Evolutionary conservation across 2,113 vertebrate genomes (phyloP).

Genomic region (Ageneiosus marmoratus): DNA sequence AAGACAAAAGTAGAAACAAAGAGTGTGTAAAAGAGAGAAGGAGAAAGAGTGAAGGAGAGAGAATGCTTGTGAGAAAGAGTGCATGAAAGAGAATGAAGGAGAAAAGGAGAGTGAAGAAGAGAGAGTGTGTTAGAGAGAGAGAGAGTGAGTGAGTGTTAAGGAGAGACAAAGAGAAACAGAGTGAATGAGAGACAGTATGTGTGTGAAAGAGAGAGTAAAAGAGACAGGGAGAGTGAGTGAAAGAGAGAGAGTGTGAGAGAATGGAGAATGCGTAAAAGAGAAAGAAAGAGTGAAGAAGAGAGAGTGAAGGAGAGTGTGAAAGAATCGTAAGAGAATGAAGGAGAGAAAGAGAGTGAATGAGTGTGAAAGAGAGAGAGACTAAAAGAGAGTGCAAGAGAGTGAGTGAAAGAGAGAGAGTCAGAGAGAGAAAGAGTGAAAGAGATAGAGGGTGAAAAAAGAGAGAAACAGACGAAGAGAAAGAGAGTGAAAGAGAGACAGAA

Average conservation of each 20-base stretch:
- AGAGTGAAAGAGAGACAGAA: conserved; percentile 16
- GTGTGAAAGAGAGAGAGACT: no score
- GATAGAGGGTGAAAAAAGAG: background rate
- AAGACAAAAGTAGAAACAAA: no score
- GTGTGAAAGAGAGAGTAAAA: background rate
- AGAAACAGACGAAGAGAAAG: background rate
- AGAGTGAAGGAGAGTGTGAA: conserved; percentile 18
- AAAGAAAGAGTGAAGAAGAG: background rate
- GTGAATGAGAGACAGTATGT: background rate
- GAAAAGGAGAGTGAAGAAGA: conserved; percentile 13
- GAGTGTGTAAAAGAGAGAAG: background rate
- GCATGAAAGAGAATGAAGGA: no score
- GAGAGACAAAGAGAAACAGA: no score
- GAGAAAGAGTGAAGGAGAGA: conserved; percentile 3
- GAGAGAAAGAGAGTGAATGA: no score
- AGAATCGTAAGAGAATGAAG: no score
- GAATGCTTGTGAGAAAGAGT: no score
- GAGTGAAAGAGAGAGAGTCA: background rate
- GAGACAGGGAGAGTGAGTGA: background rate
- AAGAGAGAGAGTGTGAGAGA: no score
- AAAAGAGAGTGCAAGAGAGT: no score
- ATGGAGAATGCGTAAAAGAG: no score
- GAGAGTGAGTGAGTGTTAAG: no score
- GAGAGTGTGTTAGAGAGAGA: no score
- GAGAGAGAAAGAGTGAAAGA: background rate